Evolutionary conservation across 2,797 vertebrate species (phyloP), one percentile per base, ranked within the genome.

Genomic region (Cyclura pinguis): DNA sequence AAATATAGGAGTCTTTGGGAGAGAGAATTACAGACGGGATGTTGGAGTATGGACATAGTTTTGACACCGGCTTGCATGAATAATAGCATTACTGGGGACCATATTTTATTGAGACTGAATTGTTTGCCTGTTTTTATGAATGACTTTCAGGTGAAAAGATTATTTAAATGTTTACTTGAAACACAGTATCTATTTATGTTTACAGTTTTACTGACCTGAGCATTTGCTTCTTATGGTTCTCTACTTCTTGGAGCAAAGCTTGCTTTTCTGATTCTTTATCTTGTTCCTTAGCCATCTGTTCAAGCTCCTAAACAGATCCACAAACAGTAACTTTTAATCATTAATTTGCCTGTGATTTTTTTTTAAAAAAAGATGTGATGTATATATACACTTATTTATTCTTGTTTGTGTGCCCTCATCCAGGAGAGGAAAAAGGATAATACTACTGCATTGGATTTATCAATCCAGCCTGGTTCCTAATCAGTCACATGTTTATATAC

Each of bases 241-340:
- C 98, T 78, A 98, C 98, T 90, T 98, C 98, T 91, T 95, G 96
- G 62, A 98, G 96, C 77, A 99, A 93, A 38, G 94, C 92, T 72
- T 98, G 98, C 85, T 99, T 99, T 93, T 99, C 98, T 0, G 98
- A 99, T 95, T 99, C 99, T 94, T 97, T 99, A 96, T 99, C 99
- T 93, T 99, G 98, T 94, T 99, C 99, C 96, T 97, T 98, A 0
- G 98, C 99, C 95, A 98, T 98, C 96, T 99, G 98, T 85, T 99
- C 98, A 32, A 99, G 97, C 93, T 99, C 98, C 99, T 99, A 90
- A 91, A 72, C 35, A 93, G 74, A 86, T 62, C 91, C 82, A 50
- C 38, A 50, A 80, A 69, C 22, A 81, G 62, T 76, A 42, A 59
- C 47, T 83, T 50, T 57, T 74, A 47, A 83, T 35, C 18, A 85